These are phyloP conservation scores for Desmophyllum pertusum DNA, from an alignment of 92 coral and sea anemone genomes.

Conservation along the genomic window DNA sequence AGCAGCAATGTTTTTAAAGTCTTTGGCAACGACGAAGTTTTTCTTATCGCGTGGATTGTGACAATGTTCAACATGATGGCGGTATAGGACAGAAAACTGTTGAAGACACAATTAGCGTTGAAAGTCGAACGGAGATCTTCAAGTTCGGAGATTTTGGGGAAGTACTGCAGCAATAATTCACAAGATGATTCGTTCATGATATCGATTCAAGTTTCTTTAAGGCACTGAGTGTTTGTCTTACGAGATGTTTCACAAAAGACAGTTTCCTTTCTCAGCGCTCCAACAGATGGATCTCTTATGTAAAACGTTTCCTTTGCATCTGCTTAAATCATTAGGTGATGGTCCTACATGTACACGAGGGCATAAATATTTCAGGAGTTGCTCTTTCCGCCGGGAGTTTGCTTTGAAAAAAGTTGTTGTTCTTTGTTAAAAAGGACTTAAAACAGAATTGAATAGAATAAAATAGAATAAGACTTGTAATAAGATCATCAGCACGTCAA, in stretches of 20 bases:
- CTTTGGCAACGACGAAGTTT: neutral
- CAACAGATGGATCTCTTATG: too few species aligned
- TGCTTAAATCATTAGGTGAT: too few species aligned
- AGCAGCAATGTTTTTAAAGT: conserved; percentile 6
- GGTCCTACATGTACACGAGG: too few species aligned
- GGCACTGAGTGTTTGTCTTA: neutral
- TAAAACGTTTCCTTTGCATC: too few species aligned
- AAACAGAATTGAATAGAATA: neutral
- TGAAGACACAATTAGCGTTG: neutral
- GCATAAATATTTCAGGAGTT: too few species aligned
- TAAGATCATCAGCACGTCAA: too few species aligned
- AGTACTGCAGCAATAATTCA: neutral
- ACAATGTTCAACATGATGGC: neutral
- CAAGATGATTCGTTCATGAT: neutral
- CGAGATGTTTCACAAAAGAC: neutral
- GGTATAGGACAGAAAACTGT: neutral
- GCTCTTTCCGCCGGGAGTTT: too few species aligned
- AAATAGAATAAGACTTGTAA: neutral
- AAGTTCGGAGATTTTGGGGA: neutral
- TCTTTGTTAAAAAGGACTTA: too few species aligned
- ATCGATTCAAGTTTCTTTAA: neutral
- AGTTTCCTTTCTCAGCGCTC: too few species aligned
- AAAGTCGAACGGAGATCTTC: neutral
- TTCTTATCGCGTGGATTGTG: neutral
- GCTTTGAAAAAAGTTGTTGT: too few species aligned